Evolutionary conservation across 2,797 vertebrate species (phyloP).

Genomic region (Chrysocyon brachyurus): DNA sequence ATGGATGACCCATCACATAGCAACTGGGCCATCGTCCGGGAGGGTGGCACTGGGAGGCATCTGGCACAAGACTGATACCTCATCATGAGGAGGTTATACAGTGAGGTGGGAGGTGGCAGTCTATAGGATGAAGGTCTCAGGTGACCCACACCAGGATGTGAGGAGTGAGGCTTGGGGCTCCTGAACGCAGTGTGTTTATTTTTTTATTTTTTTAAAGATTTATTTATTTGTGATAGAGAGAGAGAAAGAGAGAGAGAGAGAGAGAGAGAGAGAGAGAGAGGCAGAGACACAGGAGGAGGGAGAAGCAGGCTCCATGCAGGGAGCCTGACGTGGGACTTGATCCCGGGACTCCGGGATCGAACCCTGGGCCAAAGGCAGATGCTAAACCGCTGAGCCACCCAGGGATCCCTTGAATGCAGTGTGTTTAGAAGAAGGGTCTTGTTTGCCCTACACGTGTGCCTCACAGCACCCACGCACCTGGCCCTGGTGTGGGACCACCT

Average conservation of each 20-base stretch:
- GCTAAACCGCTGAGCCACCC: too few species aligned
- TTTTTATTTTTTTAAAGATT: too few species aligned
- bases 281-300: too few species aligned
- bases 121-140: rapidly evolving
- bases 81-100: rapidly evolving
- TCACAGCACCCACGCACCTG: neutral
- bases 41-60: rapidly evolving
- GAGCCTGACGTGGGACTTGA: too few species aligned
- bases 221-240: too few species aligned
- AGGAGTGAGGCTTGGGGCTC: neutral
- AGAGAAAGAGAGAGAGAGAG: too few species aligned
- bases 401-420: rapidly evolving
- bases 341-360: too few species aligned
- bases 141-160: neutral
- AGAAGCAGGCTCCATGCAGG: too few species aligned
- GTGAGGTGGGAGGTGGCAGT: rapidly evolving
- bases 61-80: rapidly evolving
- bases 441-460: neutral
- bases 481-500: neutral
- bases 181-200: rapidly evolving
- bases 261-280: too few species aligned
- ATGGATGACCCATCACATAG: rapidly evolving
- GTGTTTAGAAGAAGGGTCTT: neutral
- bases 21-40: rapidly evolving
- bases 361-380: too few species aligned